Conservation (phyloP, 2,797 vertebrate genomes). For the Pempheris klunzingeri region DNA sequence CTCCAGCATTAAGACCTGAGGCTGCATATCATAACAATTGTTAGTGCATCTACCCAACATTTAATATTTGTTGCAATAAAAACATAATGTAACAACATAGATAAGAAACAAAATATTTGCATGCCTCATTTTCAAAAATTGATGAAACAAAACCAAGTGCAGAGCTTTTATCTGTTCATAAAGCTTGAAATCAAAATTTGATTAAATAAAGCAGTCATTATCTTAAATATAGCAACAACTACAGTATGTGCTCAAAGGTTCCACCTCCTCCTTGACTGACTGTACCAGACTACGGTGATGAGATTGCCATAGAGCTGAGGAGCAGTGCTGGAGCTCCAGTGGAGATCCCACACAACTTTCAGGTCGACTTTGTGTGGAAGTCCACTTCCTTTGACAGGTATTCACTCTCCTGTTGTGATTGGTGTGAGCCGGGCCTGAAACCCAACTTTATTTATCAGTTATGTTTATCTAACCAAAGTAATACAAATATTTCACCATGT, state of each 20-base stretch:
- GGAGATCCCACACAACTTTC: conserved; percentile 96
- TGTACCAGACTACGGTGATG: conserved; percentile 93
- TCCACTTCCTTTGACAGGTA: conserved; percentile 97
- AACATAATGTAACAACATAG: background rate
- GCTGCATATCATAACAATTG: background rate
- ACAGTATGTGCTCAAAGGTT: background rate
- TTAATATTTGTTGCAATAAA: background rate
- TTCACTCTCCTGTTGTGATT: too few species aligned
- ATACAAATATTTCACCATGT: background rate
- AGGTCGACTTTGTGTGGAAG: conserved; percentile 98
- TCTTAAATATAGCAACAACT: background rate
- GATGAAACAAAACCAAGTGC: background rate
- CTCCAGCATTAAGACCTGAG: background rate
- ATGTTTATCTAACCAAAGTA: background rate
- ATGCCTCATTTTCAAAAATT: background rate
- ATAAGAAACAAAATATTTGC: background rate
- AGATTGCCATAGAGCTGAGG: conserved; percentile 95
- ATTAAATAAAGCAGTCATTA: background rate
- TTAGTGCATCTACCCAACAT: background rate
- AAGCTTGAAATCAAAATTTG: background rate
- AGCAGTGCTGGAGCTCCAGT: conserved; percentile 95
- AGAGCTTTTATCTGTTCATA: background rate
- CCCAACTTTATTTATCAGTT: background rate
- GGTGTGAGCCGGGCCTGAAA: too few species aligned
- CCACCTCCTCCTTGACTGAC: conserved; percentile 63